phyloP scores from a whole-genome alignment of 2,888 invertebrate species.

The Heliconius ethilla region DNA sequence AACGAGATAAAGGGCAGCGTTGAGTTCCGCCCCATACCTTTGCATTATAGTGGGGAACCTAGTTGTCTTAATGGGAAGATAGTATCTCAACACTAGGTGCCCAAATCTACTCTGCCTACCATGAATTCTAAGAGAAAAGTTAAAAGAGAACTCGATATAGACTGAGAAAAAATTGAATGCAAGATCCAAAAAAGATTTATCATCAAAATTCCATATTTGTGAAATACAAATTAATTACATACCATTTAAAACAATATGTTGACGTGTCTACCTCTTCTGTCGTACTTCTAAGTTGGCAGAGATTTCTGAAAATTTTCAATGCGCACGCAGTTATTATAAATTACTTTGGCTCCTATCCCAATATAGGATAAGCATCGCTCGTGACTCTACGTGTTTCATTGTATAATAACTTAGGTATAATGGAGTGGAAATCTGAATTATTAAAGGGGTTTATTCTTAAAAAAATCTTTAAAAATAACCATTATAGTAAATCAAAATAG shows the following conservation, averaged over 20 bases:
- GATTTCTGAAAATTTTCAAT: constrained; percentile 33
- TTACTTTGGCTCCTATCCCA: constrained; percentile 43
- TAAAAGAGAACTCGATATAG: too few relatives aligned
- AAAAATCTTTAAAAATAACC: background rate
- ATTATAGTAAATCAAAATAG: too few relatives aligned
- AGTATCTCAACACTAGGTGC: too few relatives aligned
- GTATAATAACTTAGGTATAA: constrained; percentile 31
- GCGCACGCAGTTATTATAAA: constrained; percentile 42
- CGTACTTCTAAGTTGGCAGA: constrained; percentile 35
- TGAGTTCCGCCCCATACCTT: too few relatives aligned
- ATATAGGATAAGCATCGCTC: constrained; percentile 36
- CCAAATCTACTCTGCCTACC: too few relatives aligned
- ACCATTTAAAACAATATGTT: constrained; percentile 26
- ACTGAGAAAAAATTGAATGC: too few relatives aligned
- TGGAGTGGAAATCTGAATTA: background rate
- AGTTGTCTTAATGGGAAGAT: too few relatives aligned
- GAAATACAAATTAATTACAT: constrained; percentile 11
- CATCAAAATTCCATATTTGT: background rate
- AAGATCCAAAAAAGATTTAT: background rate
- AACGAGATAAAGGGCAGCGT: too few relatives aligned
- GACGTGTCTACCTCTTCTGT: background rate
- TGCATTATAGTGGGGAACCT: too few relatives aligned
- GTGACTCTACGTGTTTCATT: constrained; percentile 28
- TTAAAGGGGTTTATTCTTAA: background rate
- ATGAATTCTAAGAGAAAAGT: too few relatives aligned